phyloP scores from a whole-genome alignment of 2,113 vertebrate species.

The Gobiocypris rarus region DNA sequence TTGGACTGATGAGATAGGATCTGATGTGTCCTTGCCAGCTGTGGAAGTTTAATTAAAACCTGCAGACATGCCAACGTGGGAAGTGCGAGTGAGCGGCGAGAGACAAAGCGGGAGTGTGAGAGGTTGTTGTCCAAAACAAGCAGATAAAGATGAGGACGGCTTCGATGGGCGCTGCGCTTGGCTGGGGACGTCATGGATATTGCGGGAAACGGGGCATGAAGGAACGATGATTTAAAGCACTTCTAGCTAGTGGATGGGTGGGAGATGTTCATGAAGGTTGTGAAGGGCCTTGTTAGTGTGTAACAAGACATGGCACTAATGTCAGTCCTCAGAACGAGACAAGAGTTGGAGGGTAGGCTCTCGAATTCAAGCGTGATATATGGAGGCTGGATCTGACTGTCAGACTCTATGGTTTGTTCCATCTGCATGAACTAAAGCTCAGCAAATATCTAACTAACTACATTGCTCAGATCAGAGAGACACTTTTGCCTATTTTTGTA shows the following conservation, averaged over 20 bases:
- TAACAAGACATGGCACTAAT: conserved; percentile 57
- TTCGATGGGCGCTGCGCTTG: conserved; percentile 5
- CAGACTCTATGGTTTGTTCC: background rate
- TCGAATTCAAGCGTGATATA: conserved; percentile 2
- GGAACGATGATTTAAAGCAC: conserved; percentile 52
- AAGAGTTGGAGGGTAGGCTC: conserved; percentile 20
- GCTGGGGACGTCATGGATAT: conserved; percentile 38
- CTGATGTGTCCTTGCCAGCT: conserved; percentile 59
- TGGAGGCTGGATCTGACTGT: background rate
- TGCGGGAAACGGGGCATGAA: conserved; percentile 44
- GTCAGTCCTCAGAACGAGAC: conserved; percentile 37
- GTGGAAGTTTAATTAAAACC: conserved; percentile 61
- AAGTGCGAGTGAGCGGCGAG: conserved; percentile 12
- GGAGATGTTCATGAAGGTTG: conserved; percentile 54
- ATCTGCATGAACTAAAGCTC: background rate
- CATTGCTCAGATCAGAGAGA: background rate
- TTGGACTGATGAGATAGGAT: conserved; percentile 54
- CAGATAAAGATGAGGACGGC: conserved; percentile 34
- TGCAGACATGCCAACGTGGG: conserved; percentile 20
- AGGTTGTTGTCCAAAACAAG: conserved; percentile 45
- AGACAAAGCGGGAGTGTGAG: conserved; percentile 13
- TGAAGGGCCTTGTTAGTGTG: conserved; percentile 60
- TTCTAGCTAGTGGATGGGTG: conserved; percentile 51
- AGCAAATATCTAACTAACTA: background rate
- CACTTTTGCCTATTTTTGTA: background rate